Evolutionary conservation across 2,113 vertebrate genomes (phyloP), one percentile per base, ranked within the genome.

Genomic region (Chunga burmeisteri): DNA sequence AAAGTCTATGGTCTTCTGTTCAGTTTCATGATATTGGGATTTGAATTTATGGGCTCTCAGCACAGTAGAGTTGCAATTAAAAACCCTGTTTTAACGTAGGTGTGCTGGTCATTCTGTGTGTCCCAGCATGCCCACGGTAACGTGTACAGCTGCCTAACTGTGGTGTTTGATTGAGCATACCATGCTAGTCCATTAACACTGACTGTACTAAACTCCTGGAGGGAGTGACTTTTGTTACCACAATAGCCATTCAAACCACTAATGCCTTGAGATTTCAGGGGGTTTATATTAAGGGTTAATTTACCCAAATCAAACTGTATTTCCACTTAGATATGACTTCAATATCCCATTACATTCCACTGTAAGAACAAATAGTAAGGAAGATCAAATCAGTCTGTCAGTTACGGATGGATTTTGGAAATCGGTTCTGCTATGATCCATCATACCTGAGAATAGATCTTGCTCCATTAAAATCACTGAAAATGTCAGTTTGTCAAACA

Each of bases 71-170:
- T 65, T 88, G 58, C 2, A 25, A 13, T 18, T 36, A 58, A 38
- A 10, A 2, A 0, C 13, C 2, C 4, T 16, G 6, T 17, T 58
- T 26, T 52, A 47, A 14, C 9, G 0, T 8, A 58, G 16, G 3
- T 30, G 6, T 42, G 25, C 47, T 72, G 7, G 7, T 42, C 29
- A 16, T 46, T 44, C 49, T 67, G 7, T 30, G 30, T 32, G 25
- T 46, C 26, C 17, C 34, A 66, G 25, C 17, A 11, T 5, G n/a
- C 13, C 50, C 50, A 27, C 17, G 34, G 22, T 22, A 18, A 47
- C 3, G 46, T 73, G 5, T 68, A 42, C 11, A 79, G 68, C 46
- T 62, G 23, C 27, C 19, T 14, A 89, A 59, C 5, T n/a, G 7
- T 4, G 7, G 5, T 47, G 50, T 40, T 58, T 40, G 44, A 18